Conservation (phyloP, 2,797 vertebrate species). For the Antennarius maculatus region DNA sequence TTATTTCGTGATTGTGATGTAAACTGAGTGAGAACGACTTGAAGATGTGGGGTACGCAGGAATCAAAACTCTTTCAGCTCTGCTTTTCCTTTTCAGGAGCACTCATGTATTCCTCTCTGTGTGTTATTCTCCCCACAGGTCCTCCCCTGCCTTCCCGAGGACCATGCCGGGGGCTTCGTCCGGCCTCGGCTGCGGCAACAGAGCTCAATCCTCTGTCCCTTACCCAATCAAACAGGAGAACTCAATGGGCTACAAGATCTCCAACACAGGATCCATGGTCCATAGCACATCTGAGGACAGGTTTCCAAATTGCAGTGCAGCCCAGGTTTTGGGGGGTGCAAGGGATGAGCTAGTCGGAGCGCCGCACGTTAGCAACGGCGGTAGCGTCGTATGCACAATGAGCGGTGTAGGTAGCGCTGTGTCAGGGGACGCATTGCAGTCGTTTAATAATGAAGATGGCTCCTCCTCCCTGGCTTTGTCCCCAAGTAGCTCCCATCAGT, state of each 20-base stretch:
- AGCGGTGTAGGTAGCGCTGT: constrained; percentile 60
- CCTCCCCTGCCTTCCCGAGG: constrained; percentile 83
- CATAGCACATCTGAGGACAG: constrained; percentile 72
- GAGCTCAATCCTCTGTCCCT: constrained; percentile 71
- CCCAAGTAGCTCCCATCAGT: constrained; percentile 85
- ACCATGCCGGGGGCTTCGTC: constrained; percentile 73
- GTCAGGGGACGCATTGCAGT: constrained; percentile 85
- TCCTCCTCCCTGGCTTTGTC: constrained; percentile 89
- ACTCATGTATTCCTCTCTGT: constrained; percentile 71
- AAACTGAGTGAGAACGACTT: constrained; percentile 18
- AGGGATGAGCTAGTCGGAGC: constrained; percentile 76
- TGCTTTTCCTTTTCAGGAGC: constrained; percentile 46
- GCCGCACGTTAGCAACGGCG: constrained; percentile 73
- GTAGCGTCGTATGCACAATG: constrained; percentile 41
- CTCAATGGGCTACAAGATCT: constrained; percentile 83
- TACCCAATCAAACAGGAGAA: constrained; percentile 94
- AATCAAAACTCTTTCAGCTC: constrained; percentile 36
- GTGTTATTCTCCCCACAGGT: constrained; percentile 78
- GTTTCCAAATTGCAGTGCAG: constrained; percentile 60
- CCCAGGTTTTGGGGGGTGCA: constrained; percentile 73
- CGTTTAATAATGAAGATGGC: constrained; percentile 92
- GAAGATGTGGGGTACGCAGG: constrained; percentile 1
- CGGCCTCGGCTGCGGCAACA: constrained; percentile 65
- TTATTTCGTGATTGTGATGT: constrained; percentile 21
- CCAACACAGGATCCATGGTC: constrained; percentile 57